Conservation (phyloP, 2,888 invertebrate species). For the Cerastis leucographa region DNA sequence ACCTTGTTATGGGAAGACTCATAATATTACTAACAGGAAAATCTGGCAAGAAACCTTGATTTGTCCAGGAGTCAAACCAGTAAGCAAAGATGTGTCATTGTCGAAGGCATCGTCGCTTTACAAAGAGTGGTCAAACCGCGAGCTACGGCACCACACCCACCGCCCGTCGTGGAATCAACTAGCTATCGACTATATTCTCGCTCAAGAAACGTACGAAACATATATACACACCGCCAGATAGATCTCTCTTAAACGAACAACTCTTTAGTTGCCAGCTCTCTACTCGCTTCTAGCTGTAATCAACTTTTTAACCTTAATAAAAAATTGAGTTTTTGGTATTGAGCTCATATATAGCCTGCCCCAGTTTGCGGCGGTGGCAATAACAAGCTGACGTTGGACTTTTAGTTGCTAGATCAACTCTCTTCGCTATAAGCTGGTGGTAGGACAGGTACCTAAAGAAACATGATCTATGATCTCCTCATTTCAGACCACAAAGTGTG, state of each 20-base stretch:
- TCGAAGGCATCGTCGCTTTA: not conserved
- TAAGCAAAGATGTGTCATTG: conserved; percentile 1
- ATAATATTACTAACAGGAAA: not conserved
- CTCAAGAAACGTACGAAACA: not conserved
- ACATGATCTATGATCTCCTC: not conserved
- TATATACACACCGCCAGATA: not conserved
- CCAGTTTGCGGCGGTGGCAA: too few species aligned
- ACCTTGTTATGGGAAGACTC: not conserved
- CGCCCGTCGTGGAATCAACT: not conserved
- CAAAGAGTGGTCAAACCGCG: not conserved
- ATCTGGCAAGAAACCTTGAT: not conserved
- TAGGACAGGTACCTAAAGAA: not conserved
- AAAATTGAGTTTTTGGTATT: too few species aligned
- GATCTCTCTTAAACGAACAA: not conserved
- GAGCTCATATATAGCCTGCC: too few species aligned
- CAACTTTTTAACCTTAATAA: too few species aligned
- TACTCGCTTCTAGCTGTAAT: too few species aligned
- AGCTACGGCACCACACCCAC: not conserved
- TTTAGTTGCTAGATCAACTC: too few species aligned
- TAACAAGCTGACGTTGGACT: too few species aligned
- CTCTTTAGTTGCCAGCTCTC: not conserved
- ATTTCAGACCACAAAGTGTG: not conserved
- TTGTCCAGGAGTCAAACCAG: not conserved
- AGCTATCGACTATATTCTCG: not conserved
- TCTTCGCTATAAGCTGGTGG: too few species aligned